Base-by-base conservation (phyloP, 2,888 invertebrate genomes). In the Lasioglossum malachurum region DNA sequence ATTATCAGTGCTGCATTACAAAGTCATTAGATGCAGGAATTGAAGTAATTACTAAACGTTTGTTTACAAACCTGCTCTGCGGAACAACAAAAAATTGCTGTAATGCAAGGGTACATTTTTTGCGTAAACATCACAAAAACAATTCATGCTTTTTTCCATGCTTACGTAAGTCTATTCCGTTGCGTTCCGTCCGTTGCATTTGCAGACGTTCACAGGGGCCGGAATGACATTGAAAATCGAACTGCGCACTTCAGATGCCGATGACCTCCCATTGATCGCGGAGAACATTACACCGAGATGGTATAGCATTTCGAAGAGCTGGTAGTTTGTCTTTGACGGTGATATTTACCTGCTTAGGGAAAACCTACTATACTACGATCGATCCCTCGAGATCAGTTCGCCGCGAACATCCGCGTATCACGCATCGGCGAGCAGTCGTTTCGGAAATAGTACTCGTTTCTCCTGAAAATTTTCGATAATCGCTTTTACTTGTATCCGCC, bases 191-290 rank as follows among this genome's bases (percentile, higher is more conserved):
- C 31, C 31, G 31, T 31, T 31, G 31, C 31, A 19, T 7, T 7
- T 8, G 64, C 27, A 67, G 19, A 16, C 31, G 35, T 35, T 16
- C 67, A 8, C 35, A 19, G 19, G 35, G 67, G 27, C 19, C 67
- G 19, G 31, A 67, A 19, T 67, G 67, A 35, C 67, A 67, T 67
- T 35, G 35, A 35, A 67, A 67, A 67, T 67, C 35, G 67, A 67
- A 67, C 67, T 67, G 67, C 67, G 67, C 67, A 67, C 67, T 19
- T 31, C 19, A 16, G 35, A 67, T 67, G 67, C 16, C 67, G 67
- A 67, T 67, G 67, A 67, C 67, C 67, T n/a, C 35, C 3, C 67
- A 67, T 67, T 67, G 67, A 67, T 67, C 67, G 67, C 7, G 35
- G 67, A 19, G 16, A 67, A 67, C 67, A 67, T 67, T 67, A 31